phyloP scores from a whole-genome alignment of 1,140 invertebrate genomes.

The Lethrus apterus region DNA sequence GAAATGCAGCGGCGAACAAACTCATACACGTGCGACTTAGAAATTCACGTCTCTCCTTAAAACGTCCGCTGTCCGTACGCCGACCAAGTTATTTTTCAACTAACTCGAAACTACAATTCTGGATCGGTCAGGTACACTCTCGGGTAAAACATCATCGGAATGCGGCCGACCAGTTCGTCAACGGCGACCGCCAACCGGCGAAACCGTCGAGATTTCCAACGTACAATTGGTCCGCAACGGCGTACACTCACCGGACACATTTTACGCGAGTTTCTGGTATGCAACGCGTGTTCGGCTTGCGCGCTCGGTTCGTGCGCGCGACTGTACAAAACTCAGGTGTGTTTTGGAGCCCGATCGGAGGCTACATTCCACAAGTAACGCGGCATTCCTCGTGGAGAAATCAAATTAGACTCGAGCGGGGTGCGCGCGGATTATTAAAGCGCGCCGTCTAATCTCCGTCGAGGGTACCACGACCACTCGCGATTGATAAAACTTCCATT shows the following conservation, averaged over 20 bases:
- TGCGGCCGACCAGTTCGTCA: slow-evolving; percentile 30
- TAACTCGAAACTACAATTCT: slow-evolving; percentile 35
- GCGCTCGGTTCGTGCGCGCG: slow-evolving; percentile 16
- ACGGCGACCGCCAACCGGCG: slow-evolving; percentile 8
- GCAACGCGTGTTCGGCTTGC: slow-evolving; percentile 2
- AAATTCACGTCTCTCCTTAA: neutral
- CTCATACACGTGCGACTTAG: slow-evolving; percentile 4
- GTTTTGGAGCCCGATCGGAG: slow-evolving; percentile 35
- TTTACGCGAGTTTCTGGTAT: slow-evolving; percentile 16
- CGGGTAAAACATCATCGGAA: slow-evolving; percentile 38
- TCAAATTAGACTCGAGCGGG: slow-evolving; percentile 31
- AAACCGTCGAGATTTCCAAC: slow-evolving; percentile 15
- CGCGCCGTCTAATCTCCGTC: too few relatives aligned
- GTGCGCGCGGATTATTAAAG: too few relatives aligned
- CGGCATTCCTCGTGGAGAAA: slow-evolving; percentile 37
- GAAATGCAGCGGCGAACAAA: too few relatives aligned
- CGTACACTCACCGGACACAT: slow-evolving; percentile 27
- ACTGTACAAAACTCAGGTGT: slow-evolving; percentile 39
- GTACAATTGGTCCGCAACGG: slow-evolving; percentile 20
- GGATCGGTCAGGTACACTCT: slow-evolving; percentile 39
- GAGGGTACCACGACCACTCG: too few relatives aligned
- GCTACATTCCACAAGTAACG: slow-evolving; percentile 37
- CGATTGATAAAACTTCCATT: too few relatives aligned
- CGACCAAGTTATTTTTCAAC: slow-evolving; percentile 36
- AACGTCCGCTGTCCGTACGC: slow-evolving; percentile 2